These are phyloP conservation scores for Echinops telfairi DNA, from an alignment of 2,113 vertebrate genomes.

Conservation along the genomic window DNA sequence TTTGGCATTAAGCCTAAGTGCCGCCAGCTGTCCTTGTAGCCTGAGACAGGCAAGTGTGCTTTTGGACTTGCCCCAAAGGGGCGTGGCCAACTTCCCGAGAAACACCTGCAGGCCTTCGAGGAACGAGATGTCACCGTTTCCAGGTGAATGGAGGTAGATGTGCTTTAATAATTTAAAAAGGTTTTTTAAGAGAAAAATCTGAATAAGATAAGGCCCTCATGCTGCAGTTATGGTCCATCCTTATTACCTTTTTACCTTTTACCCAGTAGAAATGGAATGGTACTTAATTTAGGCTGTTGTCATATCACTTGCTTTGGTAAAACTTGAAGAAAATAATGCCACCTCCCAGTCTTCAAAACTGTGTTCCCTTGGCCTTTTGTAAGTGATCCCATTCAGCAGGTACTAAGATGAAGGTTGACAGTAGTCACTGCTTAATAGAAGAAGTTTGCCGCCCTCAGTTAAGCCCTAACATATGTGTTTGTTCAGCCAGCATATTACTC, in stretches of 20 bases:
- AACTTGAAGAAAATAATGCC: constrained; percentile 40
- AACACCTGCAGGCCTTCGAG: neutral
- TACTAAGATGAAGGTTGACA: neutral
- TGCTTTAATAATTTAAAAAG: constrained; percentile 38
- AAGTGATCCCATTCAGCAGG: neutral
- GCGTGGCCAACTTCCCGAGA: neutral
- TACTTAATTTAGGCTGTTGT: neutral
- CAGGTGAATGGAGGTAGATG: neutral
- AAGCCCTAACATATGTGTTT: neutral
- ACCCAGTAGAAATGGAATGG: neutral
- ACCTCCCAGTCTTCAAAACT: neutral
- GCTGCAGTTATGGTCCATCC: constrained; percentile 22
- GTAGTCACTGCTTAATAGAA: neutral
- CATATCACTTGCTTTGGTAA: constrained; percentile 17
- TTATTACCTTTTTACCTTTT: constrained; percentile 10
- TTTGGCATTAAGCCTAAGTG: constrained; percentile 18
- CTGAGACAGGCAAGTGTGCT: neutral
- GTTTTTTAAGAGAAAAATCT: neutral
- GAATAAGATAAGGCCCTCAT: constrained; percentile 23
- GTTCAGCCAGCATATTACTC: neutral
- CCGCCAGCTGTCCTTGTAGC: neutral
- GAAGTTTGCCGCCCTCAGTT: neutral
- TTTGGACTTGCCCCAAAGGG: neutral
- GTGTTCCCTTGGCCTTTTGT: neutral
- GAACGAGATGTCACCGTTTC: neutral